Percentiles rank a stretch among this genome's conserved stretches.
phyloP scores from a whole-genome alignment of 1,140 invertebrate species.

The Oryzaephilus surinamensis region DNA sequence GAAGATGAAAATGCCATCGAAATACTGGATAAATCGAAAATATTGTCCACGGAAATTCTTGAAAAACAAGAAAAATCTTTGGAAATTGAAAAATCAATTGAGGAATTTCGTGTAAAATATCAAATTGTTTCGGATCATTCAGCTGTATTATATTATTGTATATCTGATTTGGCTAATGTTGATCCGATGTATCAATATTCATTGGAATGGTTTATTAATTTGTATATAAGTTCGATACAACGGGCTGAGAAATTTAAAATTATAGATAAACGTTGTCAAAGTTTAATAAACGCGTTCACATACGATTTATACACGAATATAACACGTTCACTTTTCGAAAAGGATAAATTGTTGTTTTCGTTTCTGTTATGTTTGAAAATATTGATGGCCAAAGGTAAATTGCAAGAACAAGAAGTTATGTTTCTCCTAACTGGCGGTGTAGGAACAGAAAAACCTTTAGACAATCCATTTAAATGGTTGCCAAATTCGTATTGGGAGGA shows the following conservation, averaged over 20 bases:
- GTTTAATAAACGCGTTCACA: constrained; percentile 75
- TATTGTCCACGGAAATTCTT: constrained; percentile 67
- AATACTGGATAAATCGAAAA: constrained; percentile 78
- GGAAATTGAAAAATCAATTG: constrained; percentile 52
- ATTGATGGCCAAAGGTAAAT: constrained; percentile 52
- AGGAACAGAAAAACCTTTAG: constrained; percentile 53
- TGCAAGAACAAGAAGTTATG: constrained; percentile 61
- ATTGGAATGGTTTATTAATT: constrained; percentile 85
- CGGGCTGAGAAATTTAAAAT: constrained; percentile 74
- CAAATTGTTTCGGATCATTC: constrained; percentile 76
- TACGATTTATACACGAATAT: constrained; percentile 84
- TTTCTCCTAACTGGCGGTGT: constrained; percentile 80
- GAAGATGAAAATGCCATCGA: constrained; percentile 87
- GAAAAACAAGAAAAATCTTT: constrained; percentile 64
- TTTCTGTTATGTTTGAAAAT: constrained; percentile 78
- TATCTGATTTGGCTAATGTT: constrained; percentile 83
- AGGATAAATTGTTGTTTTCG: constrained; percentile 88
- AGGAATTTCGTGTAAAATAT: constrained; percentile 73
- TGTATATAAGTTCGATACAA: constrained; percentile 77
- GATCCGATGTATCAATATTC: constrained; percentile 96
- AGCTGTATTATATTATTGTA: constrained; percentile 81
- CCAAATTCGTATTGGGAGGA: constrained; percentile 74
- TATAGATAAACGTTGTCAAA: constrained; percentile 58
- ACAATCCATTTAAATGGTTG: constrained; percentile 73
- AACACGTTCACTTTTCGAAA: constrained; percentile 79